Percentiles rank a stretch among this genome's conserved stretches.
Conservation (phyloP, 2,113 vertebrate species). For the Dipodomys spectabilis region DNA sequence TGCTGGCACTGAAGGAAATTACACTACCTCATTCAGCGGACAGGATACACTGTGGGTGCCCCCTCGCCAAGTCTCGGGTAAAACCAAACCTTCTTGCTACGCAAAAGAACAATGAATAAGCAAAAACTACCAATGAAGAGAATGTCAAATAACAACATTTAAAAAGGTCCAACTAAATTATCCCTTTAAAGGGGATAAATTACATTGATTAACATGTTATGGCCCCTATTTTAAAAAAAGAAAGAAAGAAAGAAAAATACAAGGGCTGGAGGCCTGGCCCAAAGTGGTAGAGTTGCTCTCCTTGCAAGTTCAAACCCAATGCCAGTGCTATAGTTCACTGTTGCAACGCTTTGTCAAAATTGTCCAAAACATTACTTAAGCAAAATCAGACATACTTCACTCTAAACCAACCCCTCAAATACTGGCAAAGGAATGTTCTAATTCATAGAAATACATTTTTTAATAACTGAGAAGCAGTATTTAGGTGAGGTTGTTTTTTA, state of each 20-base stretch:
- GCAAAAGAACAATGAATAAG: not conserved
- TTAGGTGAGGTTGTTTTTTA: not conserved
- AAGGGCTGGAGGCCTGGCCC: too few relatives aligned
- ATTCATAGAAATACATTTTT: not conserved
- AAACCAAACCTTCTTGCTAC: not conserved
- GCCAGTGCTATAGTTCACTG: too few relatives aligned
- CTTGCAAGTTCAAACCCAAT: too few relatives aligned
- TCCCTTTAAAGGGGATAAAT: slow-evolving; percentile 11
- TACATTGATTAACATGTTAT: not conserved
- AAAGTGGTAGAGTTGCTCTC: too few relatives aligned
- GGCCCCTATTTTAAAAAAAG: not conserved
- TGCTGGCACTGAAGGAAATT: not conserved
- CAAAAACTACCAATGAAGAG: not conserved
- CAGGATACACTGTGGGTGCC: not conserved
- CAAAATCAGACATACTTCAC: not conserved
- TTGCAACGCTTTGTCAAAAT: not conserved
- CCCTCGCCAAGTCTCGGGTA: not conserved
- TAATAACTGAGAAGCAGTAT: slow-evolving; percentile 42
- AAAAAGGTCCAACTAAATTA: not conserved
- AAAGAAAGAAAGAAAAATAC: not conserved
- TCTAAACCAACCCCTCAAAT: not conserved
- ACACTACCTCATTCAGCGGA: not conserved
- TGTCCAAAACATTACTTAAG: slow-evolving; percentile 9
- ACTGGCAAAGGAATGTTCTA: not conserved
- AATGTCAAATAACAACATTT: not conserved